These are phyloP conservation scores for Edolisoma coerulescens DNA, from an alignment of 2,113 vertebrate genomes.

Conservation along the genomic window DNA sequence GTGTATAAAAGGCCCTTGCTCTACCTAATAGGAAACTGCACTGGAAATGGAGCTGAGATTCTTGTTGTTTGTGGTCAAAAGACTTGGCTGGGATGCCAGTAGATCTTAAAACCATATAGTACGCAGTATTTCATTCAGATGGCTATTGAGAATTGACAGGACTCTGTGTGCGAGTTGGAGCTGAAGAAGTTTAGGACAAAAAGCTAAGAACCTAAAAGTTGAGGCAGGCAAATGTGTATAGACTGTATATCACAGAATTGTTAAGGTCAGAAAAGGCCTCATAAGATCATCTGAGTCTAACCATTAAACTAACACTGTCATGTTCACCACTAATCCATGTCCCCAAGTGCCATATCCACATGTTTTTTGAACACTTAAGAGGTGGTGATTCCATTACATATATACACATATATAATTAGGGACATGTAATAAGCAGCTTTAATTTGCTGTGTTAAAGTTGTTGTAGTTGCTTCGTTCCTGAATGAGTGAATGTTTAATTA, in stretches of 20 bases:
- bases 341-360: rapidly evolving
- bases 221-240: background rate
- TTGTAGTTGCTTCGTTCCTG: background rate
- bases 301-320: background rate
- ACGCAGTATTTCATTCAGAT: background rate
- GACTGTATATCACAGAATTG: background rate
- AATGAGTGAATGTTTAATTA: background rate
- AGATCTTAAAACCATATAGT: background rate
- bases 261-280: background rate
- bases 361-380: background rate
- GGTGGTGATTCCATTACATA: background rate
- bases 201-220: background rate
- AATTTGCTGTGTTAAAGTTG: background rate
- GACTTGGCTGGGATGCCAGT: background rate
- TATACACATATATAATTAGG: background rate
- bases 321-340: background rate
- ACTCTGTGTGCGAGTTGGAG: background rate
- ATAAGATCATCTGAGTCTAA: background rate
- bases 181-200: background rate
- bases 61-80: background rate
- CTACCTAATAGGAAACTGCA: background rate
- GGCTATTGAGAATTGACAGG: background rate
- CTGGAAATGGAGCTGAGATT: background rate
- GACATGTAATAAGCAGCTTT: background rate
- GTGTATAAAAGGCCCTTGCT: background rate